phyloP scores from a whole-genome alignment of 2,113 vertebrate genomes.

The Carollia perspicillata region DNA sequence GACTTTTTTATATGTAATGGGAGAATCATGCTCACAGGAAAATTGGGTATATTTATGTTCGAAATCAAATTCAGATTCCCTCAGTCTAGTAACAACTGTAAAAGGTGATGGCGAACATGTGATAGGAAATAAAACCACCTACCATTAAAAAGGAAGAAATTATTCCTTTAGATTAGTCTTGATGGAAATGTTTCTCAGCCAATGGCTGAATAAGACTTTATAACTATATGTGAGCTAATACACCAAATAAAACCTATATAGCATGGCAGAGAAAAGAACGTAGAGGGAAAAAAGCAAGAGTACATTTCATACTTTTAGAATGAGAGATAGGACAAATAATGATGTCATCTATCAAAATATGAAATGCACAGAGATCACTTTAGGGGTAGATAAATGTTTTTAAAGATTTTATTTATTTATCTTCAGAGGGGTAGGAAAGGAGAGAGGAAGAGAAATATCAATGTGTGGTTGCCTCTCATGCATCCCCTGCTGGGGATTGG shows the following conservation, averaged over 20 bases:
- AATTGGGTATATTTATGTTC: background rate
- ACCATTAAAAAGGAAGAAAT: background rate
- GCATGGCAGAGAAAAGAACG: background rate
- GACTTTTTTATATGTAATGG: background rate
- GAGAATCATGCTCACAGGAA: background rate
- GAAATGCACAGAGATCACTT: background rate
- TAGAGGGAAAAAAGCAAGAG: background rate
- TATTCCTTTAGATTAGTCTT: background rate
- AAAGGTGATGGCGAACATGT: background rate
- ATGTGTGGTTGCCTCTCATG: too few relatives aligned
- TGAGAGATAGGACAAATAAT: background rate
- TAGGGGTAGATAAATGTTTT: background rate
- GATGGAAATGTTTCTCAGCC: background rate
- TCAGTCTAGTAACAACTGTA: background rate
- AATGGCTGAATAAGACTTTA: background rate
- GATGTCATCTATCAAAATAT: background rate
- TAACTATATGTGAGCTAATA: background rate
- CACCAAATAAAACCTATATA: background rate
- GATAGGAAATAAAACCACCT: background rate
- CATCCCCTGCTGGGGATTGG: too few relatives aligned
- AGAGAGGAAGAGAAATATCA: too few relatives aligned
- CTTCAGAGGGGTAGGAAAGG: too few relatives aligned
- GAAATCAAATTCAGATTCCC: background rate
- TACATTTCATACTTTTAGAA: background rate
- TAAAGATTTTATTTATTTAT: too few relatives aligned